Conservation (phyloP, 1,140 invertebrate genomes). For the Drosophila nasuta region DNA sequence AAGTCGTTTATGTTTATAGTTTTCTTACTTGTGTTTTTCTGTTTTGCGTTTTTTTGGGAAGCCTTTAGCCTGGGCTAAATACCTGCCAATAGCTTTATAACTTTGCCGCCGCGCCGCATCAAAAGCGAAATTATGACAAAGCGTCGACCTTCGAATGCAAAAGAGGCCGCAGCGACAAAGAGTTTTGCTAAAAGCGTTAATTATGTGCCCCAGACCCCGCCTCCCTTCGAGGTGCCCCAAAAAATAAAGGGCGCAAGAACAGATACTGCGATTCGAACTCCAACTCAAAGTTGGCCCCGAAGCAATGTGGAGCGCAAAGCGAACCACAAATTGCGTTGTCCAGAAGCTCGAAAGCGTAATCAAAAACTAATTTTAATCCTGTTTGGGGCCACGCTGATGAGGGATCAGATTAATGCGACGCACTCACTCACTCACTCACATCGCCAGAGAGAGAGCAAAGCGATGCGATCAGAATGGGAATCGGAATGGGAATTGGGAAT, state of each 20-base stretch:
- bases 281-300: not conserved
- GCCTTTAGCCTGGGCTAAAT: slow-evolving; percentile 58
- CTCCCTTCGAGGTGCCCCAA: not conserved
- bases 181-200: slow-evolving; percentile 83
- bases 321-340: slow-evolving; percentile 84
- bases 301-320: not conserved
- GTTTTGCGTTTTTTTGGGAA: not conserved
- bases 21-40: not conserved
- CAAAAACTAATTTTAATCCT: slow-evolving; percentile 85
- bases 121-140: slow-evolving; percentile 70
- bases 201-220: slow-evolving; percentile 57
- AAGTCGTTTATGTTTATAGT: not conserved
- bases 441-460: slow-evolving; percentile 1
- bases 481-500: not conserved
- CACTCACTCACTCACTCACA: slow-evolving; percentile 48
- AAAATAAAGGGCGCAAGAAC: not conserved
- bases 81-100: slow-evolving; percentile 78
- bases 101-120: slow-evolving; percentile 57
- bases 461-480: slow-evolving; percentile 4
- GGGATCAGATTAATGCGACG: slow-evolving; percentile 69
- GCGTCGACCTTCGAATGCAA: slow-evolving; percentile 78
- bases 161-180: slow-evolving; percentile 61
- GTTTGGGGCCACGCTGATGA: slow-evolving; percentile 75
- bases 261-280: not conserved
- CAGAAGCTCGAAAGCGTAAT: slow-evolving; percentile 85